Conservation (phyloP, 2,888 invertebrate species). For the Meganola albula region DNA sequence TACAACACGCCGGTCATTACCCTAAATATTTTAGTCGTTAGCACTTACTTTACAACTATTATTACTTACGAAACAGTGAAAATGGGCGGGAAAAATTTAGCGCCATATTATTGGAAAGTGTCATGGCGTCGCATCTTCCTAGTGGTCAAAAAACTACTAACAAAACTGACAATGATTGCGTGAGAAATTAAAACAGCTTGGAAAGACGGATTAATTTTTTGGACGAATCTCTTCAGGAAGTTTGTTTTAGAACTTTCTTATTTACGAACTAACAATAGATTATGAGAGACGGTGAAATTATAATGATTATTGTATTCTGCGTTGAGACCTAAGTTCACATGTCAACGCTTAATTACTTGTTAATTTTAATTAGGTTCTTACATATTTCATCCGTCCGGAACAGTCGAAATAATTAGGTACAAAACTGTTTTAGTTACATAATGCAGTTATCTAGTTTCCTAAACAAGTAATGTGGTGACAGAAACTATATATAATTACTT, state of each 20-base stretch:
- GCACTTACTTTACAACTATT: slow-evolving; percentile 17
- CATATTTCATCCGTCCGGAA: slow-evolving; percentile 5
- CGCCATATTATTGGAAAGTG: slow-evolving; percentile 50
- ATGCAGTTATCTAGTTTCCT: too few relatives aligned
- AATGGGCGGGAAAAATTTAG: slow-evolving; percentile 42
- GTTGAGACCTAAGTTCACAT: too few relatives aligned
- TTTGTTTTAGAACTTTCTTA: slow-evolving; percentile 8
- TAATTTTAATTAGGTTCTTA: too few relatives aligned
- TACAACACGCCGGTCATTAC: slow-evolving; percentile 19
- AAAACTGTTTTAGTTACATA: too few relatives aligned
- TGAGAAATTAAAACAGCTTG: slow-evolving; percentile 29
- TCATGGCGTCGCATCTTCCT: slow-evolving; percentile 39
- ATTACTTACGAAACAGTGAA: slow-evolving; percentile 30
- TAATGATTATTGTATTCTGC: too few relatives aligned
- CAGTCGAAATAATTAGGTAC: slow-evolving; percentile 6
- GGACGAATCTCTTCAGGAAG: slow-evolving; percentile 15
- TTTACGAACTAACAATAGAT: too few relatives aligned
- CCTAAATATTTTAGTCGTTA: slow-evolving; percentile 16
- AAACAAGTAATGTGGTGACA: too few relatives aligned
- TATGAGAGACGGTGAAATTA: too few relatives aligned
- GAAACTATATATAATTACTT: too few relatives aligned
- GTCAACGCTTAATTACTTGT: too few relatives aligned
- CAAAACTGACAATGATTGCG: slow-evolving; percentile 29
- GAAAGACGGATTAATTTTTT: slow-evolving; percentile 22
- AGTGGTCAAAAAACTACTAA: slow-evolving; percentile 27